phyloP scores from a whole-genome alignment of 2,113 vertebrate genomes.

The Micronisus gabar region DNA sequence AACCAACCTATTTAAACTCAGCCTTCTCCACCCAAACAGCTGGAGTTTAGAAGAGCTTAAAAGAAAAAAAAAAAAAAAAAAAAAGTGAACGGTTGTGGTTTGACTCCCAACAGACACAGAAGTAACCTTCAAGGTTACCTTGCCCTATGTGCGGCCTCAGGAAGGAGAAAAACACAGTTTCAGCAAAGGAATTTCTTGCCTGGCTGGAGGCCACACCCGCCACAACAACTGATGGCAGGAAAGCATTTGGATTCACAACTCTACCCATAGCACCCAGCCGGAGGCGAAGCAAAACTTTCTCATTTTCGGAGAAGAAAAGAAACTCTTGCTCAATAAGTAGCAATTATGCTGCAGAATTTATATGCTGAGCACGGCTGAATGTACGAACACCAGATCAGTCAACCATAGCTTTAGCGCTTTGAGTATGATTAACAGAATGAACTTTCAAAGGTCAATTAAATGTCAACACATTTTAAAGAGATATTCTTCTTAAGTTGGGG shows the following conservation, averaged over 20 bases:
- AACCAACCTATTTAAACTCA: too few relatives aligned
- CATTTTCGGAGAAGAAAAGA: slow-evolving; percentile 70
- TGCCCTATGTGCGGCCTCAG: slow-evolving; percentile 24
- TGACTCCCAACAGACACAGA: not conserved
- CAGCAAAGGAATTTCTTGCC: slow-evolving; percentile 72
- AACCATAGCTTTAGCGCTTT: slow-evolving; percentile 73
- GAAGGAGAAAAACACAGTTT: slow-evolving; percentile 63
- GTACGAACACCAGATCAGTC: slow-evolving; percentile 76
- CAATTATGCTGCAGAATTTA: slow-evolving; percentile 78
- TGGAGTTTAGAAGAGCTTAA: too few relatives aligned
- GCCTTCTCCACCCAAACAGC: too few relatives aligned
- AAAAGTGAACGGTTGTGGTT: not conserved
- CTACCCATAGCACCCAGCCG: slow-evolving; percentile 45
- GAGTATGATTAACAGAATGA: slow-evolving; percentile 85
- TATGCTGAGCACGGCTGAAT: slow-evolving; percentile 77
- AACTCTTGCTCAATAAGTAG: slow-evolving; percentile 74
- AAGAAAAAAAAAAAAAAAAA: not conserved
- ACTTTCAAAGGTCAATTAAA: slow-evolving; percentile 83
- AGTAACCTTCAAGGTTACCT: slow-evolving; percentile 61
- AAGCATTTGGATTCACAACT: slow-evolving; percentile 70
- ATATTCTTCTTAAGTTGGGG: slow-evolving; percentile 62
- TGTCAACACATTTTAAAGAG: slow-evolving; percentile 80
- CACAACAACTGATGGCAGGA: slow-evolving; percentile 70
- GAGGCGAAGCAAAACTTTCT: slow-evolving; percentile 64
- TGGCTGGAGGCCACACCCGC: slow-evolving; percentile 69